Percentiles rank a stretch among this genome's conserved stretches.
Conservation (phyloP, 2,888 invertebrate genomes). For the Hedya salicella region DNA sequence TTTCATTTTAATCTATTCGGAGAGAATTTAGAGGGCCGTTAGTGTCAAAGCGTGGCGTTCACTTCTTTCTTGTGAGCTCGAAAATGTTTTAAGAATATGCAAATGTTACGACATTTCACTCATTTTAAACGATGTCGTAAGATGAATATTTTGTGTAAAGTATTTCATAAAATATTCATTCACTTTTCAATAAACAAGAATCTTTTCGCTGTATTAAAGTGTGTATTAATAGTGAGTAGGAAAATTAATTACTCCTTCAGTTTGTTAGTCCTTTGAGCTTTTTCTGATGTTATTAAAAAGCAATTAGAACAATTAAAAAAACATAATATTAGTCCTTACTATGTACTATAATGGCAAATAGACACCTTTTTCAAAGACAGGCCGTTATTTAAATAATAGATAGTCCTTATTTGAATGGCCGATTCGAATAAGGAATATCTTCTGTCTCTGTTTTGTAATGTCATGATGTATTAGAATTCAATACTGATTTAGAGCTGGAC, state of each 20-base stretch:
- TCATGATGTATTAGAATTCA: too few species aligned
- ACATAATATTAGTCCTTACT: too few species aligned
- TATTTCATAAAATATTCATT: constrained; percentile 38
- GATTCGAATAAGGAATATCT: too few species aligned
- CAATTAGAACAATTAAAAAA: too few species aligned
- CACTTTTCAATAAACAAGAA: constrained; percentile 33
- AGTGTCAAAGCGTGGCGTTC: constrained; percentile 62
- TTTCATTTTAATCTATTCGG: constrained; percentile 64
- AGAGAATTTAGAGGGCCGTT: constrained; percentile 66
- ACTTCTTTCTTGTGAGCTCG: constrained; percentile 56
- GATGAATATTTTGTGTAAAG: constrained; percentile 29
- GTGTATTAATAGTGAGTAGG: constrained; percentile 7
- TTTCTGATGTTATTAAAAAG: background rate
- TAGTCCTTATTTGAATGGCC: too few species aligned
- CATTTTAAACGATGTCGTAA: constrained; percentile 37
- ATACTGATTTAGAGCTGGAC: too few species aligned
- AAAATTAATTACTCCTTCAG: constrained; percentile 20
- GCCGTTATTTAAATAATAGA: too few species aligned
- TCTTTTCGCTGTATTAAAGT: constrained; percentile 12
- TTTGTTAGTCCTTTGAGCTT: background rate
- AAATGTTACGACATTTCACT: constrained; percentile 54
- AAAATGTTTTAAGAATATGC: constrained; percentile 56
- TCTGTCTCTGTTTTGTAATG: too few species aligned
- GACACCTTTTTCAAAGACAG: too few species aligned
- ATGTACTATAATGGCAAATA: too few species aligned